phyloP scores from a whole-genome alignment of 2,888 invertebrate genomes.

The Eupeodes latifasciatus region DNA sequence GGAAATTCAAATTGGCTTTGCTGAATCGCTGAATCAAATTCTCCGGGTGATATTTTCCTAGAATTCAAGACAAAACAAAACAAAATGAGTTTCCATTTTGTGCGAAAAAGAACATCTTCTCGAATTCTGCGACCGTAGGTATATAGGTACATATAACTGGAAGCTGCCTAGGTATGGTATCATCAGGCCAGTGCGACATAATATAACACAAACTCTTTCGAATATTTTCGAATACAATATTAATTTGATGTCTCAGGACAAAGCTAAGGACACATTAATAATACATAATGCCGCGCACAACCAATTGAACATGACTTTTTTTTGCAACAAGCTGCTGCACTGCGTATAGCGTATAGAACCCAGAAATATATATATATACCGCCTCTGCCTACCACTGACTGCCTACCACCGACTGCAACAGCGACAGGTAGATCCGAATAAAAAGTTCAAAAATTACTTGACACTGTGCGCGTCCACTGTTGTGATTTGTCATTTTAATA shows the following conservation, averaged over 20 bases:
- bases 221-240: constrained; percentile 77
- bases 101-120: background rate
- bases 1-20: background rate
- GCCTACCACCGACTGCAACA: constrained; percentile 4
- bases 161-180: no score
- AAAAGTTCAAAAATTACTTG: constrained; percentile 67
- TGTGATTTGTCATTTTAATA: constrained; percentile 77
- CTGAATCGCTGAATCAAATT: background rate
- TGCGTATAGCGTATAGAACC: background rate
- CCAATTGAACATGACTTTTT: constrained; percentile 71
- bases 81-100: background rate
- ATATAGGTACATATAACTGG: no score
- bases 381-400: background rate
- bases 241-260: constrained; percentile 83
- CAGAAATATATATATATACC: no score
- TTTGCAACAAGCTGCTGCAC: background rate
- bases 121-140: no score
- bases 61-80: constrained; percentile 59
- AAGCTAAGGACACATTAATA: constrained; percentile 81
- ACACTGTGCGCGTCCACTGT: constrained; percentile 66
- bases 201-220: constrained; percentile 2
- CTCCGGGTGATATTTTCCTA: constrained; percentile 56
- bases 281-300: constrained; percentile 63
- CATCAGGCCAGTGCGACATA: background rate
- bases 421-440: constrained; percentile 71